phyloP scores from a whole-genome alignment of 1,140 invertebrate genomes.

The Onthophagus taurus region DNA sequence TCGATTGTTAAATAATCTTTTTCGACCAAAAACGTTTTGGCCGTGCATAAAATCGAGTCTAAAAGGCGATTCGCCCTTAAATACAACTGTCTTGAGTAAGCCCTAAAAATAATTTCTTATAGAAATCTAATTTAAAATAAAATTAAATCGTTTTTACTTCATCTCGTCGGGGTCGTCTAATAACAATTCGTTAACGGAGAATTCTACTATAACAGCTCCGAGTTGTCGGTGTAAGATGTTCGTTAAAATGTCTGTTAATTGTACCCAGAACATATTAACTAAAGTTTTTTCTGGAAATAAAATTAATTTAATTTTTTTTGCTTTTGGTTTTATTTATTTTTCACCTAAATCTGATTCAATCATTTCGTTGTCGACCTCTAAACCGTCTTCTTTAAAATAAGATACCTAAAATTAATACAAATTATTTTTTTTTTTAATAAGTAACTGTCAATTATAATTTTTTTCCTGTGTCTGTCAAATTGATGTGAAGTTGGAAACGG shows the following conservation, averaged over 20 bases:
- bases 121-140: too few relatives aligned
- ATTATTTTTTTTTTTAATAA: too few relatives aligned
- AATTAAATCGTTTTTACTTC: slow-evolving; percentile 23
- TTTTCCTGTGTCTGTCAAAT: too few relatives aligned
- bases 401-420: slow-evolving; percentile 26
- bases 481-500: too few relatives aligned
- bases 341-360: slow-evolving; percentile 22
- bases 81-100: slow-evolving; percentile 16
- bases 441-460: too few relatives aligned
- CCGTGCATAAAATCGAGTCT: slow-evolving; percentile 24
- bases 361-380: slow-evolving; percentile 23
- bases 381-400: slow-evolving; percentile 21
- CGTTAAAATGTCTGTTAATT: slow-evolving; percentile 26
- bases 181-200: slow-evolving; percentile 26
- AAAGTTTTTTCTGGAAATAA: slow-evolving; percentile 1
- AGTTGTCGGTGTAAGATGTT: slow-evolving; percentile 25
- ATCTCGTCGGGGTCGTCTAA: slow-evolving; percentile 18
- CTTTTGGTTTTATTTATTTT: too few relatives aligned
- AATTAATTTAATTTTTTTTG: too few relatives aligned
- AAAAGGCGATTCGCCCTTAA: slow-evolving; percentile 24
- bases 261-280: slow-evolving; percentile 22
- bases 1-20: slow-evolving; percentile 19
- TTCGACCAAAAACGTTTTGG: slow-evolving; percentile 27
- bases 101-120: too few relatives aligned
- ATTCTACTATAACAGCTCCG: slow-evolving; percentile 23